phyloP scores from a whole-genome alignment of 2,888 invertebrate genomes.

The Aproaerema taeniolella region DNA sequence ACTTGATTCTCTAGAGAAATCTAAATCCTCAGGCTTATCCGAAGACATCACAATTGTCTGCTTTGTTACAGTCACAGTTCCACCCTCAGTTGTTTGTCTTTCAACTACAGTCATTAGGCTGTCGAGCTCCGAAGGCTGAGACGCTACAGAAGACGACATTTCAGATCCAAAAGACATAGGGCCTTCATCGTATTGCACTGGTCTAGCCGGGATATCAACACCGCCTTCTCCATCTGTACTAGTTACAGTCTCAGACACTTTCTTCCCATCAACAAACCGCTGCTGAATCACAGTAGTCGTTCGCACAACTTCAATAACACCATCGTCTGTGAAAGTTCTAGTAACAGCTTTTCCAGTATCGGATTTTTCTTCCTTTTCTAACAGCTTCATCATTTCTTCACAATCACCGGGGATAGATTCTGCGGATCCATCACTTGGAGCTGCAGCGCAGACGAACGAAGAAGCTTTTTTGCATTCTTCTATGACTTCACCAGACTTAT shows the following conservation, averaged over 20 bases:
- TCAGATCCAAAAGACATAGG: constrained; percentile 67
- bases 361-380: constrained; percentile 70
- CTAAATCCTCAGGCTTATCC: constrained; percentile 64
- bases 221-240: constrained; percentile 62
- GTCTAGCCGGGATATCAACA: constrained; percentile 61
- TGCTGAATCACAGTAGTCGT: constrained; percentile 69
- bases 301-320: constrained; percentile 59
- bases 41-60: constrained; percentile 50
- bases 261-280: constrained; percentile 66
- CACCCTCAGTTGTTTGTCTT: constrained; percentile 58
- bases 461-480: constrained; percentile 65
- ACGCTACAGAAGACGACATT: constrained; percentile 71
- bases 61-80: constrained; percentile 60
- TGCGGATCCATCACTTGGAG: constrained; percentile 66
- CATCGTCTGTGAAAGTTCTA: constrained; percentile 46
- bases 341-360: constrained; percentile 38
- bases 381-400: constrained; percentile 78
- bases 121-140: constrained; percentile 70
- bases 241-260: constrained; percentile 62
- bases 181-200: constrained; percentile 51
- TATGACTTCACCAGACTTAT: constrained; percentile 38
- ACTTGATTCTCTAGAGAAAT: constrained; percentile 61
- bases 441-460: constrained; percentile 65
- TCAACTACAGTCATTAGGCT: constrained; percentile 71
- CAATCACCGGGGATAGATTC: constrained; percentile 77